Conservation (phyloP, 2,888 invertebrate genomes). For the Achlya flavicornis region DNA sequence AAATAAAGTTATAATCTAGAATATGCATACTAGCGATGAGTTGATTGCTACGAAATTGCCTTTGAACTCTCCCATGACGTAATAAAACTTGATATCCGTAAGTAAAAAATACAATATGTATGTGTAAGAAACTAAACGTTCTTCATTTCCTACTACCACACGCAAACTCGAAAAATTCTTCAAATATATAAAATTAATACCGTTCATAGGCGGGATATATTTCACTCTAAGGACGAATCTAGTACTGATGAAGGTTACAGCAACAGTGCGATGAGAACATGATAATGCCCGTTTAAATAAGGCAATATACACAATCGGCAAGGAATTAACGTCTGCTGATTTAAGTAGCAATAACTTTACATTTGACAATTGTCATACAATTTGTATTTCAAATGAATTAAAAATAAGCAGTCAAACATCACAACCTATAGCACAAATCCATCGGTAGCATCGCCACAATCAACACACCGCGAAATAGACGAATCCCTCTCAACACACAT, state of each 20-base stretch:
- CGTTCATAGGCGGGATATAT: too few species aligned
- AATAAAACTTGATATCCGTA: neutral
- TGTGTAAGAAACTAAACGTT: neutral
- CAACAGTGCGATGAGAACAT: neutral
- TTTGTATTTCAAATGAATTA: slow-evolving; percentile 21
- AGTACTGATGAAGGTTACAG: neutral
- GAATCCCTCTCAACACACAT: slow-evolving; percentile 56
- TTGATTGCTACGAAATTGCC: slow-evolving; percentile 32
- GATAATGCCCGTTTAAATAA: neutral
- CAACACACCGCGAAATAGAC: slow-evolving; percentile 43
- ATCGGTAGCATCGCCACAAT: slow-evolving; percentile 26
- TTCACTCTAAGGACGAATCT: neutral
- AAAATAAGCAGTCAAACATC: slow-evolving; percentile 40
- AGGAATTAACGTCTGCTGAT: neutral
- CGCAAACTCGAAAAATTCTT: neutral
- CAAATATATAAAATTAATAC: neutral
- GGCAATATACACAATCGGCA: neutral
- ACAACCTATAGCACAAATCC: slow-evolving; percentile 43
- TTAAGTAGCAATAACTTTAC: slow-evolving; percentile 1
- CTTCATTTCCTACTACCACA: neutral
- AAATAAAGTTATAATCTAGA: slow-evolving; percentile 78
- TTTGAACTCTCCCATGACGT: neutral
- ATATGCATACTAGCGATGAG: slow-evolving; percentile 60
- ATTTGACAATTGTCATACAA: slow-evolving; percentile 13
- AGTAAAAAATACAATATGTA: neutral